Evolutionary conservation across 2,797 vertebrate genomes (phyloP), one percentile per base, ranked within the genome.

Genomic region (Phrynocephalus forsythii): DNA sequence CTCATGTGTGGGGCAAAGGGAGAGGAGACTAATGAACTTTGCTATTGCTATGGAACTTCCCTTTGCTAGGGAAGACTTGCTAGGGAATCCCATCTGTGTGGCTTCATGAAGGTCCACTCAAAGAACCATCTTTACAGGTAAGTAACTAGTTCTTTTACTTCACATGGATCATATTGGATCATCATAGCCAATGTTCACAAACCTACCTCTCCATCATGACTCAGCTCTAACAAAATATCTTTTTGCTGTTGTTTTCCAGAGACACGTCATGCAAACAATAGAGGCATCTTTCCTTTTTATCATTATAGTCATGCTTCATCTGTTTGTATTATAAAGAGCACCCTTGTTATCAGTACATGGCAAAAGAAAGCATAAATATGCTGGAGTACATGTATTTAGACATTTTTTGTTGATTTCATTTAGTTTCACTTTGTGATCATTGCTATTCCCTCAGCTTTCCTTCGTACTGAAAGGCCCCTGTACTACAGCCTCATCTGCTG

Each of bases 241-340:
- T 18, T 63, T 63, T 63, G n/a, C 7, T 16, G 60, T 76, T 77
- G 60, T 38, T 68, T 76, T 33, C 10, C 22, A 76, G 68, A 50
- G 9, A 50, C 15, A 7, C 77, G 33, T 5, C 28, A 50, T 81
- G 69, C 66, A 67, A 48, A 81, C 11, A 67, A 76, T 6, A n/a
- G 2, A 73, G 26, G 28, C 10, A 67, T 30, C 24, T 87, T 75
- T 76, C 38, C 67, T 66, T 52, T 67, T 50, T 38, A 77, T 33
- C 15, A 66, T 20, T 7, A 20, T 69, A 30, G 44, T n/a, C 3
- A 77, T 68, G 56, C 1, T 82, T 44, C 33, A 38, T 16, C 38
- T 91, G 82, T n/a, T 67, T 85, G 78, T 82, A 90, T 16, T 88
- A 6, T 26, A 50, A 88, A 91, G 9, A 44, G 78, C 85, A 24